Evolutionary conservation across 2,797 vertebrate genomes (phyloP).

Genomic region (Ispidina lecontei): DNA sequence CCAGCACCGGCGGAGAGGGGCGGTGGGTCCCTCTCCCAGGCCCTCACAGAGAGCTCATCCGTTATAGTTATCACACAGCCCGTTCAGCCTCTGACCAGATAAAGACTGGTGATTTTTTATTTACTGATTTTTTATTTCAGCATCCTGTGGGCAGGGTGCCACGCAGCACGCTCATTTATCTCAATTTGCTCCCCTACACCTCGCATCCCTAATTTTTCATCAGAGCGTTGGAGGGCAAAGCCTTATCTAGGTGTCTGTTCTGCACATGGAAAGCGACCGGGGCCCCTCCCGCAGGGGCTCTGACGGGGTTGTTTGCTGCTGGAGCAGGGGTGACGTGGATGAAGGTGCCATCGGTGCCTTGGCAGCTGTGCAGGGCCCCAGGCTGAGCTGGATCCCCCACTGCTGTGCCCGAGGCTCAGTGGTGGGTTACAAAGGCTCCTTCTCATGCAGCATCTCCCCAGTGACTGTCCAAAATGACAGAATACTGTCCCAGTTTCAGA

Average conservation of each 20-base stretch:
- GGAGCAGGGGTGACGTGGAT: background rate
- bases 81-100: constrained; percentile 57
- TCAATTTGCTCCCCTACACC: constrained; percentile 70
- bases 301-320: background rate
- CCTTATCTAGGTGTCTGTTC: constrained; percentile 36
- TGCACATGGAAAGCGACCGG: background rate
- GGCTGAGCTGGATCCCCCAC: background rate
- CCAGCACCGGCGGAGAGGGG: background rate
- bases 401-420: fast-evolving
- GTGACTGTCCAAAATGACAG: background rate
- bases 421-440: background rate
- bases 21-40: background rate
- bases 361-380: fast-evolving
- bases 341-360: background rate
- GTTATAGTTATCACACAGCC: constrained; percentile 33
- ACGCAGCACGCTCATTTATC: constrained; percentile 59
- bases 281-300: background rate
- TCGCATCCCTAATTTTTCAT: constrained; percentile 57
- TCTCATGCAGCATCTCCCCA: fast-evolving
- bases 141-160: constrained; percentile 53
- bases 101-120: constrained; percentile 59
- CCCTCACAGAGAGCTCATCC: constrained; percentile 5
- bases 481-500: background rate
- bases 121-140: constrained; percentile 48
- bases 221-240: constrained; percentile 57